These are phyloP conservation scores for Drosophila subobscura DNA, from an alignment of 1,140 invertebrate genomes.

Conservation along the genomic window DNA sequence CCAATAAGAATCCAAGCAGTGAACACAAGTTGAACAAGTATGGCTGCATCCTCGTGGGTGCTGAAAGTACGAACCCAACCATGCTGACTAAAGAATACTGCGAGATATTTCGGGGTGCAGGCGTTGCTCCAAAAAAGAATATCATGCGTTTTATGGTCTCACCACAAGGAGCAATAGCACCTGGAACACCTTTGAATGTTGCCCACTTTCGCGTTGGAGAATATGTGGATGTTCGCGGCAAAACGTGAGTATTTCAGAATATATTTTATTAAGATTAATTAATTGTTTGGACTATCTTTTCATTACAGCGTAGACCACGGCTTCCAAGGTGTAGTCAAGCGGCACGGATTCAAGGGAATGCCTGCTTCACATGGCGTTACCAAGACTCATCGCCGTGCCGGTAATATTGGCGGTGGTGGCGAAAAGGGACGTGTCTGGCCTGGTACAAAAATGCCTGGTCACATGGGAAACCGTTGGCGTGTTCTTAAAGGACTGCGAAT, in stretches of 20 bases:
- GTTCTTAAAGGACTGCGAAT: conserved; percentile 91
- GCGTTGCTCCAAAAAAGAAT: conserved; percentile 94
- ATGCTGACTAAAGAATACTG: conserved; percentile 95
- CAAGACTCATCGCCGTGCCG: conserved; percentile 96
- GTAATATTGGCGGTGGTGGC: conserved; percentile 94
- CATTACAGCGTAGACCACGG: conserved; percentile 91
- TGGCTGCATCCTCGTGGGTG: conserved; percentile 93
- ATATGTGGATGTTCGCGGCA: conserved; percentile 94
- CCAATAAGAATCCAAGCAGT: conserved; percentile 83
- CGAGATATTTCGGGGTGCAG: conserved; percentile 92
- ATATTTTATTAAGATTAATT: background rate
- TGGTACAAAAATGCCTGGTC: conserved; percentile 98
- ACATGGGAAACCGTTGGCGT: conserved; percentile 95
- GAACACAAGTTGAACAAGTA: conserved; percentile 84
- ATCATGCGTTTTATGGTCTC: conserved; percentile 94
- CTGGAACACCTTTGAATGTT: conserved; percentile 95
- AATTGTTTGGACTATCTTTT: background rate
- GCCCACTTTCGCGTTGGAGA: conserved; percentile 96
- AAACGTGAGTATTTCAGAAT: conserved; percentile 89
- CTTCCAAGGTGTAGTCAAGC: conserved; percentile 99
- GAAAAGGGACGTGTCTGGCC: conserved; percentile 94
- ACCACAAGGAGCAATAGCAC: conserved; percentile 92
- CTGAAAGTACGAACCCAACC: conserved; percentile 94
- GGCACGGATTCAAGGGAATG: conserved; percentile 97
- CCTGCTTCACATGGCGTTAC: conserved; percentile 96